Conservation (phyloP, 2,113 vertebrate species). For the Platysteira castanea region DNA sequence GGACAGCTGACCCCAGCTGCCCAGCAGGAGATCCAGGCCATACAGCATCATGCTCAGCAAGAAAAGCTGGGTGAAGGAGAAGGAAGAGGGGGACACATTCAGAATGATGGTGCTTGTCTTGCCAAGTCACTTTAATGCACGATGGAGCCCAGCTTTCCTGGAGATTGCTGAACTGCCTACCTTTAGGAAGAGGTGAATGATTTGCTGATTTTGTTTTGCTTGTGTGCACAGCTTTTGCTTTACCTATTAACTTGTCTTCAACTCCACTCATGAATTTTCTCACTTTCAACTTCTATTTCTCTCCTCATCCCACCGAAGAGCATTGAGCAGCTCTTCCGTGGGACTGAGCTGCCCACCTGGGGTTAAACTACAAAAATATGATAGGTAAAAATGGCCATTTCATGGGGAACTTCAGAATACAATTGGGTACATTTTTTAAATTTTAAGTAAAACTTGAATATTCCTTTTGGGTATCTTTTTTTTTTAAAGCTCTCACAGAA, state of each 20-base stretch:
- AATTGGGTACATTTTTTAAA: neutral
- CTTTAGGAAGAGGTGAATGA: neutral
- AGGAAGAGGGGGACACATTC: fast-evolving
- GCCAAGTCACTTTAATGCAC: fast-evolving
- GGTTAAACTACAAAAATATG: neutral
- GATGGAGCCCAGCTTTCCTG: neutral
- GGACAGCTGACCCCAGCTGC: neutral
- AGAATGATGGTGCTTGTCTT: neutral
- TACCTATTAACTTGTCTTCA: neutral
- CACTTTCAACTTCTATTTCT: neutral
- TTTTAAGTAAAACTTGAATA: neutral
- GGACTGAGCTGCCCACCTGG: neutral
- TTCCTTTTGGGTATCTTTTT: neutral
- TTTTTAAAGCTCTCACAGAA: neutral
- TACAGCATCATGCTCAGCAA: fast-evolving
- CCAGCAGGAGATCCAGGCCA: neutral
- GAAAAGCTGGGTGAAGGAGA: neutral
- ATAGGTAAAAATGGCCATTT: neutral
- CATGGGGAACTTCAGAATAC: neutral
- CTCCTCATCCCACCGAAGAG: neutral
- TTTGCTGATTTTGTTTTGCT: neutral
- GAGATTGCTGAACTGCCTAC: neutral
- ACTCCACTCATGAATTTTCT: fast-evolving
- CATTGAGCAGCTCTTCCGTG: neutral
- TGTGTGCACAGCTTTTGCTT: neutral